These are phyloP conservation scores for Stichodactyla helianthus DNA, from an alignment of 64 coral and sea anemone species.

Conservation along the genomic window DNA sequence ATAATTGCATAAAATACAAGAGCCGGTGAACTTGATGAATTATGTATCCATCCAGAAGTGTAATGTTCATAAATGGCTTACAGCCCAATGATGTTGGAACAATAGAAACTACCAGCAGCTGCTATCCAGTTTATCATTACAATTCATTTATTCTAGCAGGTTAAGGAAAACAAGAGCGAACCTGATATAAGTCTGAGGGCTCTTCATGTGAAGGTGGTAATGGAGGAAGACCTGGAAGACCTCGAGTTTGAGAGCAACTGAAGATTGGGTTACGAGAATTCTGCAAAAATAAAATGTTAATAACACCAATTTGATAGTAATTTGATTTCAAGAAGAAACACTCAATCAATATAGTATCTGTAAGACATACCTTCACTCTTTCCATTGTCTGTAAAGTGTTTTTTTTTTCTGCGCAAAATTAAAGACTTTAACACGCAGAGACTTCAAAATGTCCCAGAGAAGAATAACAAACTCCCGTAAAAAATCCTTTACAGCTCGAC, in stretches of 20 bases:
- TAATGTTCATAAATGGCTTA: background rate
- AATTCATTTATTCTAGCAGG: slow-evolving; percentile 31
- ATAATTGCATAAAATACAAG: background rate
- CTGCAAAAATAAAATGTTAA: slow-evolving; percentile 1
- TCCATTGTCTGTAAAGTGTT: slow-evolving; percentile 5
- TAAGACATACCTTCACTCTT: slow-evolving; percentile 24
- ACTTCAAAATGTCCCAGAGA: background rate
- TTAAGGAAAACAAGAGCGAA: slow-evolving; percentile 30
- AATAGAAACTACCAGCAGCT: slow-evolving; percentile 33
- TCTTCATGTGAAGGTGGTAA: slow-evolving; percentile 77
- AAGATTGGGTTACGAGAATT: slow-evolving; percentile 57
- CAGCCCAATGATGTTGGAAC: background rate
- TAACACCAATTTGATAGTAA: background rate
- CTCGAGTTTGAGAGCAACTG: slow-evolving; percentile 90
- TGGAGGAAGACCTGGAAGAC: slow-evolving; percentile 81
- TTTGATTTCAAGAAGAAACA: background rate
- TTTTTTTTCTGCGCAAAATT: background rate
- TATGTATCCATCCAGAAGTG: background rate
- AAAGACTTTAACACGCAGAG: background rate
- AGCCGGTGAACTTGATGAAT: background rate
- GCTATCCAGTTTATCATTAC: slow-evolving; percentile 2
- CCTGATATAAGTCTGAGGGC: slow-evolving; percentile 97
- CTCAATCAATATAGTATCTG: background rate
- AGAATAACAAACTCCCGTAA: background rate
- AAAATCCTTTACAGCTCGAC: background rate